Percentiles rank a stretch among this genome's conserved stretches.
Conservation (phyloP, 2,113 vertebrate species). For the Lasiurus borealis region DNA sequence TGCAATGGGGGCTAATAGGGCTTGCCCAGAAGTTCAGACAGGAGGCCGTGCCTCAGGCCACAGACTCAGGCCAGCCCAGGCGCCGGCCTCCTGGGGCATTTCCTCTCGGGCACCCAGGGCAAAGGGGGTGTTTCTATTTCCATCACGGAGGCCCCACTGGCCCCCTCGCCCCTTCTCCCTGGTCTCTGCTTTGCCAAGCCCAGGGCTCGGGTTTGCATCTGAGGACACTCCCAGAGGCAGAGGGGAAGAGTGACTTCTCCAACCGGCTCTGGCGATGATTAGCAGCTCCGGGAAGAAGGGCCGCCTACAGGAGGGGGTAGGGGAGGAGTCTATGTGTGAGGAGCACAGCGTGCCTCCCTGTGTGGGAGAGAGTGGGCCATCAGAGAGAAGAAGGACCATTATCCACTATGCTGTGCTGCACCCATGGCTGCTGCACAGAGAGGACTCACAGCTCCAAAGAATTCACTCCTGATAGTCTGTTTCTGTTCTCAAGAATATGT, state of each 20-base stretch:
- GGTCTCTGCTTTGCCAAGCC: not conserved
- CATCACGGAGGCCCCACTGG: too few species aligned
- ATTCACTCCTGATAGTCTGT: not conserved
- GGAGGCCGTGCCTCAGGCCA: slow-evolving; percentile 19
- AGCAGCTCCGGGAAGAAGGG: slow-evolving; percentile 32
- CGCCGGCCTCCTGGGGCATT: slow-evolving; percentile 32
- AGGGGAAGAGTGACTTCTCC: slow-evolving; percentile 46
- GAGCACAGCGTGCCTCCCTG: not conserved
- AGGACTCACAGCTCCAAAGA: not conserved
- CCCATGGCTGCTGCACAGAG: slow-evolving; percentile 8
- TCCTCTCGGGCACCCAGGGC: slow-evolving; percentile 68
- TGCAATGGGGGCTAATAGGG: slow-evolving; percentile 63
- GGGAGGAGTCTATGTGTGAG: slow-evolving; percentile 31
- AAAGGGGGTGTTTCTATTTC: slow-evolving; percentile 61
- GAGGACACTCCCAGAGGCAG: slow-evolving; percentile 41
- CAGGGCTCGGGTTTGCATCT: not conserved
- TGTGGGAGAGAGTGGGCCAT: not conserved
- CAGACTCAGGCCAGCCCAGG: slow-evolving; percentile 53
- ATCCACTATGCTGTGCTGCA: not conserved
- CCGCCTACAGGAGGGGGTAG: slow-evolving; percentile 58
- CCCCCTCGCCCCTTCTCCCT: not conserved
- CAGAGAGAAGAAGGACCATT: not conserved
- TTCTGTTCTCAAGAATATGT: slow-evolving; percentile 4
- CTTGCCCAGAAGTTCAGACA: slow-evolving; percentile 46
- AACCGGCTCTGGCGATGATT: not conserved